Evolutionary conservation across 1,140 invertebrate genomes (phyloP).

Genomic region (Lasaia peninsularis): DNA sequence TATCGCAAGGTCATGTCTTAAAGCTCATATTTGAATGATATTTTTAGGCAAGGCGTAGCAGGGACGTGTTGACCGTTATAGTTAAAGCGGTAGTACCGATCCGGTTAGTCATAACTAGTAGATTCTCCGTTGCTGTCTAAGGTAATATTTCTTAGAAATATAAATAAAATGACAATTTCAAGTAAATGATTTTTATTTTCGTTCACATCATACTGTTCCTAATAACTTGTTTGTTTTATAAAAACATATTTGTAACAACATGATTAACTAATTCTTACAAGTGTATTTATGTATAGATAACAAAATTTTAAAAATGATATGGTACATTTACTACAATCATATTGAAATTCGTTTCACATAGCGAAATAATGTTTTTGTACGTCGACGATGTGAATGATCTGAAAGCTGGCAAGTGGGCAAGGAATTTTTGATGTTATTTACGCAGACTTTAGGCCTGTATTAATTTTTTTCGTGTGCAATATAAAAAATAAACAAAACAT

Average conservation of each 20-base stretch:
- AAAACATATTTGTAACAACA: slow-evolving; percentile 74
- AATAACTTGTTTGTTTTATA: slow-evolving; percentile 71
- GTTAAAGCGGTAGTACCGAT: no score
- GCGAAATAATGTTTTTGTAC: slow-evolving; percentile 8
- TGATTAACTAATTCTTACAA: slow-evolving; percentile 66
- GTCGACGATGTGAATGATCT: neutral
- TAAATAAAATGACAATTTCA: slow-evolving; percentile 32
- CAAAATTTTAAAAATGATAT: slow-evolving; percentile 72
- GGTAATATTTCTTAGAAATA: neutral
- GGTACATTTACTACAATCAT: slow-evolving; percentile 61
- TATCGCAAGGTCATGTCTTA: no score
- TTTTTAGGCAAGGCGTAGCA: no score
- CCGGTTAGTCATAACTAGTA: no score
- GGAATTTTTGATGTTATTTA: neutral
- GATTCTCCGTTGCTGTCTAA: no score
- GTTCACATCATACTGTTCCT: slow-evolving; percentile 71
- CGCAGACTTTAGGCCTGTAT: neutral
- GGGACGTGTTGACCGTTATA: no score
- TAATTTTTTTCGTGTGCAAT: no score
- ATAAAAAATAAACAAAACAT: no score
- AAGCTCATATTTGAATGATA: no score
- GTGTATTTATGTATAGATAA: slow-evolving; percentile 49
- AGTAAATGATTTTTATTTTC: slow-evolving; percentile 72
- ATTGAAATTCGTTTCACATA: slow-evolving; percentile 24
- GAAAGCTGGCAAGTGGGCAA: neutral